Conservation (phyloP, 2,888 invertebrate genomes). For the Willowsia nigromaculata region DNA sequence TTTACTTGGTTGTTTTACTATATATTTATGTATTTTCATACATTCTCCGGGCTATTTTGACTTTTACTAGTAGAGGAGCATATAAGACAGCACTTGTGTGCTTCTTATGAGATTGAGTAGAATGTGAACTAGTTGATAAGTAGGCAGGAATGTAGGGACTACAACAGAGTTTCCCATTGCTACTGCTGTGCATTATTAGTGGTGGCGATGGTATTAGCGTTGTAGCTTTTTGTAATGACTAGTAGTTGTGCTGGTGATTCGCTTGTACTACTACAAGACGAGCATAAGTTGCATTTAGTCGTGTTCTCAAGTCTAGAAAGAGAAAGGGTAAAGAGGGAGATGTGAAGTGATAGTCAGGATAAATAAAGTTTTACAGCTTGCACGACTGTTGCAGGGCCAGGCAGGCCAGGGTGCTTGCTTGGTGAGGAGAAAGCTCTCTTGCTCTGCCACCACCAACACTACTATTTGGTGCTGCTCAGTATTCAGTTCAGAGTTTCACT, state of each 20-base stretch:
- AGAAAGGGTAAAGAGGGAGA: background rate
- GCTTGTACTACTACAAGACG: background rate
- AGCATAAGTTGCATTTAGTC: background rate
- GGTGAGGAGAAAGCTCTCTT: background rate
- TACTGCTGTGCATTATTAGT: background rate
- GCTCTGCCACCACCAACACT: background rate
- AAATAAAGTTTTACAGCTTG: conserved; percentile 39
- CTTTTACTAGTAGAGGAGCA: background rate
- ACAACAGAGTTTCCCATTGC: background rate
- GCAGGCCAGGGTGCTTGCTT: background rate
- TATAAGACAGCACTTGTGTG: background rate
- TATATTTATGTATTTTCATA: background rate
- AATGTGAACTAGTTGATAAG: conserved; percentile 18
- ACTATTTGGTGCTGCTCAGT: conserved; percentile 3
- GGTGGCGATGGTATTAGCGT: background rate
- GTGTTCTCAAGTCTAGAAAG: background rate
- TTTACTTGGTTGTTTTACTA: conserved; percentile 24
- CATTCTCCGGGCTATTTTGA: background rate
- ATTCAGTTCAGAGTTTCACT: conserved; percentile 42
- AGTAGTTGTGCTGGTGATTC: background rate
- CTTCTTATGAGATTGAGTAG: background rate
- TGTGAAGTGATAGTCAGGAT: background rate
- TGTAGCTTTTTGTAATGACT: conserved; percentile 26
- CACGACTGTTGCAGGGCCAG: conserved; percentile 43
- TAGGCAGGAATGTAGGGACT: background rate